phyloP scores from a whole-genome alignment of 1,140 invertebrate species.

The Heliconius hermathena region DNA sequence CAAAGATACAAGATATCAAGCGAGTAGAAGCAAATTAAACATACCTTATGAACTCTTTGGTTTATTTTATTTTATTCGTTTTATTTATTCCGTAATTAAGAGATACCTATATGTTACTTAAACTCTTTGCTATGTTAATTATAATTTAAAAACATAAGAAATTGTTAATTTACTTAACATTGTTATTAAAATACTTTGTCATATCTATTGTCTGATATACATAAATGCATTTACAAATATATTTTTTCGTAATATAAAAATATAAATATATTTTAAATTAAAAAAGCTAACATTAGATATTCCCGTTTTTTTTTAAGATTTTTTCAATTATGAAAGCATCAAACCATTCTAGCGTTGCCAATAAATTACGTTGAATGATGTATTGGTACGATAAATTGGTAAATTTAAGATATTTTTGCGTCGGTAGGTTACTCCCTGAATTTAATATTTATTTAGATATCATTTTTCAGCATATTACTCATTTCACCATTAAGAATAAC shows the following conservation, averaged over 20 bases:
- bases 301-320: neutral
- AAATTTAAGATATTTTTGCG: neutral
- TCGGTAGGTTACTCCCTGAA: neutral
- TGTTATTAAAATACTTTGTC: too few relatives aligned
- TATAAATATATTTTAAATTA: too few relatives aligned
- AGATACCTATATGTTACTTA: too few relatives aligned
- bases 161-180: too few relatives aligned
- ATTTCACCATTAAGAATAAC: neutral
- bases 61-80: constrained; percentile 19
- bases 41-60: constrained; percentile 69
- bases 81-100: neutral
- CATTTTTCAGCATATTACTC: neutral
- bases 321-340: neutral
- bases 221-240: too few relatives aligned
- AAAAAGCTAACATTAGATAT: neutral
- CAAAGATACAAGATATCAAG: constrained; percentile 65
- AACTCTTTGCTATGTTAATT: too few relatives aligned
- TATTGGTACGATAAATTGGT: neutral
- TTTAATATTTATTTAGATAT: neutral
- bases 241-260: too few relatives aligned
- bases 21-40: constrained; percentile 73
- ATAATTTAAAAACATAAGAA: too few relatives aligned
- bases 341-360: neutral
- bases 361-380: neutral
- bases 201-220: too few relatives aligned